Conservation (phyloP, 2,113 vertebrate genomes). For the Spea multiplicata region DNA sequence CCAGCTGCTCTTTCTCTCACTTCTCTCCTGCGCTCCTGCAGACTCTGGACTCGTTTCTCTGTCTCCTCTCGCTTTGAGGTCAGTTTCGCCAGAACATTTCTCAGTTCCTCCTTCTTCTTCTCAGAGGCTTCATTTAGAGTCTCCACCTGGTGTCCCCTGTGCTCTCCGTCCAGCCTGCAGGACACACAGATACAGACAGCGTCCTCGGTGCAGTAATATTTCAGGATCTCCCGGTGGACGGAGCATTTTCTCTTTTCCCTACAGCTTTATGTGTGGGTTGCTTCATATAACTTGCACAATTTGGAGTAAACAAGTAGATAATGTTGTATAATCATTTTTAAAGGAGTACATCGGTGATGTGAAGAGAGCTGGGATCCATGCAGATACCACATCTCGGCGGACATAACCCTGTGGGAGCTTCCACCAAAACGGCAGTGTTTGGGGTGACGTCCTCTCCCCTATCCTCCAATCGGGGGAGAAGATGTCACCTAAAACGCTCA, state of each 20-base stretch:
- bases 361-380: no score
- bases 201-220: constrained; percentile 54
- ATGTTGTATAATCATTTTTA: no score
- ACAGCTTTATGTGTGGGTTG: no score
- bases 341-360: no score
- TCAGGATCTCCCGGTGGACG: constrained; percentile 55
- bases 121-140: not conserved
- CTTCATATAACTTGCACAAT: no score
- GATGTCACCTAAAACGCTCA: no score
- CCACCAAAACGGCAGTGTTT: no score
- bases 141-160: constrained; percentile 41
- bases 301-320: no score
- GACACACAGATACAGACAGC: constrained; percentile 53
- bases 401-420: no score
- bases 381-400: no score
- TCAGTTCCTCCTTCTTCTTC: constrained; percentile 20
- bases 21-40: constrained; percentile 3
- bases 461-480: no score
- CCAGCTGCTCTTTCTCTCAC: not conserved
- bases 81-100: not conserved
- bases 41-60: not conserved
- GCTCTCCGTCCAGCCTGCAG: constrained; percentile 54
- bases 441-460: no score
- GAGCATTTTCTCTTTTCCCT: constrained; percentile 33
- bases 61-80: not conserved